Percentiles rank a stretch among this genome's conserved stretches.
Conservation (phyloP, 2,113 vertebrate species). For the Oncorhynchus keta region DNA sequence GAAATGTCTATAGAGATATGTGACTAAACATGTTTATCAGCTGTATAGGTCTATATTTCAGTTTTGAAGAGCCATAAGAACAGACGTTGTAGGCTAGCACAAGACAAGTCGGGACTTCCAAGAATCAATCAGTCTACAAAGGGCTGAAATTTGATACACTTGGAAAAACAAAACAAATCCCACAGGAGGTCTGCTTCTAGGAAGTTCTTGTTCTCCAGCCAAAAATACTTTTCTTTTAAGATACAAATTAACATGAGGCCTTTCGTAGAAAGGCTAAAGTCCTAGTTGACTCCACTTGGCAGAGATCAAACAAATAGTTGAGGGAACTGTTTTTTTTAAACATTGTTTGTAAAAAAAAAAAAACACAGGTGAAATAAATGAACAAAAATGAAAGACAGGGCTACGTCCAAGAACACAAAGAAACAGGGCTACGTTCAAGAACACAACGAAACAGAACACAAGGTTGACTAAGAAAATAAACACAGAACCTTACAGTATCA, state of each 20-base stretch:
- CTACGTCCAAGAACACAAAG: too few species aligned
- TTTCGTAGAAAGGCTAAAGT: slow-evolving; percentile 47
- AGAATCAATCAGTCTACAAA: slow-evolving; percentile 47
- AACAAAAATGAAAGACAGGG: too few species aligned
- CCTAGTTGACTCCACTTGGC: slow-evolving; percentile 39
- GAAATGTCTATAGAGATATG: too few species aligned
- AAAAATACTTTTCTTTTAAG: slow-evolving; percentile 28
- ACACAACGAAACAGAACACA: too few species aligned
- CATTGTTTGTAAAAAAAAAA: background rate
- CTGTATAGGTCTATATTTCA: background rate
- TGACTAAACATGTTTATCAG: background rate
- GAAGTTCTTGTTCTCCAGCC: slow-evolving; percentile 44
- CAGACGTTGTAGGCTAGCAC: slow-evolving; percentile 15
- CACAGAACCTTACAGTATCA: too few species aligned
- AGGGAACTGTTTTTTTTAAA: background rate
- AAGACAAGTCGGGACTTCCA: slow-evolving; percentile 31
- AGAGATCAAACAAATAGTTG: slow-evolving; percentile 41
- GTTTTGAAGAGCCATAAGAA: background rate
- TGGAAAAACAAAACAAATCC: slow-evolving; percentile 46
- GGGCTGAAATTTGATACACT: slow-evolving; percentile 41
- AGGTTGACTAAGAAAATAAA: too few species aligned
- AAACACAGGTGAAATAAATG: too few species aligned
- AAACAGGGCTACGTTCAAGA: too few species aligned
- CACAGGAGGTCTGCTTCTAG: slow-evolving; percentile 42
- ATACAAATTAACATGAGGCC: background rate